These are phyloP conservation scores for Lamellibrachia luymesi DNA, from an alignment of 1,140 invertebrate species.

Conservation along the genomic window DNA sequence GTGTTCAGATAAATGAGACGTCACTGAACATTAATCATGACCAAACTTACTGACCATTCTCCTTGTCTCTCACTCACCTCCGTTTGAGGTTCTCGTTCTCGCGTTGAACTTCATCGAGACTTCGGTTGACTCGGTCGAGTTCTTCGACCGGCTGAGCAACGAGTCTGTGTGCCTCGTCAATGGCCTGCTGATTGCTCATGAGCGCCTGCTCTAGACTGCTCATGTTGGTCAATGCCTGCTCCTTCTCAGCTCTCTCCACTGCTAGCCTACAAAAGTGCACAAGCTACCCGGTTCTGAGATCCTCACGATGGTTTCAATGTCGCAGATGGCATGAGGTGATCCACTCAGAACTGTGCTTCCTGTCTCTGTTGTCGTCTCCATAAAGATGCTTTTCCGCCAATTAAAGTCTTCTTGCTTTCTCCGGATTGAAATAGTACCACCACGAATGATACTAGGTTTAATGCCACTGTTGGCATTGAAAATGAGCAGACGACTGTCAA, in stretches of 20 bases:
- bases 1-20: too few relatives aligned
- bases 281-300: not conserved
- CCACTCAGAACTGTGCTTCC: too few relatives aligned
- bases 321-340: not conserved
- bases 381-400: not conserved
- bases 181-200: slow-evolving; percentile 31
- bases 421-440: not conserved
- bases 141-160: slow-evolving; percentile 28
- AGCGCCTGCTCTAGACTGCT: slow-evolving; percentile 36
- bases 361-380: not conserved
- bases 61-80: slow-evolving; percentile 33
- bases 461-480: not conserved
- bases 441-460: not conserved
- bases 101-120: slow-evolving; percentile 34
- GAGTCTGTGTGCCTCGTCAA: slow-evolving; percentile 30
- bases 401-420: not conserved
- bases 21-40: too few relatives aligned
- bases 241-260: slow-evolving; percentile 37
- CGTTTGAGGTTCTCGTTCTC: slow-evolving; percentile 40
- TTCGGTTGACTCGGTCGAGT: slow-evolving; percentile 34
- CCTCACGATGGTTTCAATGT: not conserved
- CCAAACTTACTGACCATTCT: not conserved
- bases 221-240: slow-evolving; percentile 38
- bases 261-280: slow-evolving; percentile 32
- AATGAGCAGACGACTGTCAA: not conserved